A percentile compares a stretch with the other conserved stretches of the same genome.
phyloP scores from a whole-genome alignment of 2,113 vertebrate genomes.

The Pitta sordida region DNA sequence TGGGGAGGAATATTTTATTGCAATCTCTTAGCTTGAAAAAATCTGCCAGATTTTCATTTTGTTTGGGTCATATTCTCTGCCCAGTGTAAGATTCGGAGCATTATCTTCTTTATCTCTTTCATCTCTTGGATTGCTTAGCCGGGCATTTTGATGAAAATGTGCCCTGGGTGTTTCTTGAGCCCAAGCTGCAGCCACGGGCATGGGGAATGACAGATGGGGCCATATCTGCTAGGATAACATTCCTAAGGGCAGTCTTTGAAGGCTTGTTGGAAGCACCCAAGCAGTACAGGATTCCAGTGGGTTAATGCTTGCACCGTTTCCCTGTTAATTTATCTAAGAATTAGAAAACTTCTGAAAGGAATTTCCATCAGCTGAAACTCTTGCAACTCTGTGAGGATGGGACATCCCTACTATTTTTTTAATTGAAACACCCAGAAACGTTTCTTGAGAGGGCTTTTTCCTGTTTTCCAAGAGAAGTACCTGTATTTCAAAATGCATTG shows the following conservation, averaged over 20 bases:
- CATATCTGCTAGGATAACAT: background rate
- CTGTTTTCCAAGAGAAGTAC: background rate
- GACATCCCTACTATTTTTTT: background rate
- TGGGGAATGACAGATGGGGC: slow-evolving; percentile 40
- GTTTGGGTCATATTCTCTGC: background rate
- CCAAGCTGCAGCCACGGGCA: background rate
- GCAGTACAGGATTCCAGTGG: background rate
- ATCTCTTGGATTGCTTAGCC: slow-evolving; percentile 16
- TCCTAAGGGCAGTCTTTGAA: background rate
- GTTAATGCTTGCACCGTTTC: background rate
- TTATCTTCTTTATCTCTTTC: slow-evolving; percentile 40
- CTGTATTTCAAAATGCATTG: background rate
- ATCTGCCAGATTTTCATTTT: slow-evolving; percentile 8
- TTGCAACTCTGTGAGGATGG: background rate
- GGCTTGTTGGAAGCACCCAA: background rate
- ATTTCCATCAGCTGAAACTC: background rate
- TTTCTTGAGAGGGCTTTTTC: background rate
- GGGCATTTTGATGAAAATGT: slow-evolving; percentile 21
- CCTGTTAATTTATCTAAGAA: background rate
- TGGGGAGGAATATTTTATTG: background rate
- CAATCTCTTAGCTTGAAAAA: background rate
- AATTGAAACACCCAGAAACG: background rate
- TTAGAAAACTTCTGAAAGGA: background rate
- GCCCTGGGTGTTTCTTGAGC: slow-evolving; percentile 19
- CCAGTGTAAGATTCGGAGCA: slow-evolving; percentile 8